These are phyloP conservation scores for Halcyon smyrnensis DNA, from an alignment of 2,797 vertebrate genomes.

Conservation along the genomic window DNA sequence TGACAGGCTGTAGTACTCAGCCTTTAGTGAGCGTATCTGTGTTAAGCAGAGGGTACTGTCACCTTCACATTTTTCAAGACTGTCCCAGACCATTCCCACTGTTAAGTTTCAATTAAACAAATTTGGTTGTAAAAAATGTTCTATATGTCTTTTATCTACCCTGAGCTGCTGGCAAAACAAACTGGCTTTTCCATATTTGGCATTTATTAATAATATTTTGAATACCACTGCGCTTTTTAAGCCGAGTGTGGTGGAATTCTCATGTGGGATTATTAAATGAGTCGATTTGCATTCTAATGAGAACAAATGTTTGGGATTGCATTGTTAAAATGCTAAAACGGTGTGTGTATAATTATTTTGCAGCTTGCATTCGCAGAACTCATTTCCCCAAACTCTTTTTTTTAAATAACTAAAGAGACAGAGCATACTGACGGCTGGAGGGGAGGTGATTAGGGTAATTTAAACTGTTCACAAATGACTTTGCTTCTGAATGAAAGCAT, in stretches of 20 bases:
- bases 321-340: constrained; percentile 88
- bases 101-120: constrained; percentile 86
- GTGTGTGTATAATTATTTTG: constrained; percentile 88
- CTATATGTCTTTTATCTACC: constrained; percentile 78
- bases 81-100: constrained; percentile 75
- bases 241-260: constrained; percentile 83
- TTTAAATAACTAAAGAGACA: constrained; percentile 83
- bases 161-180: constrained; percentile 77
- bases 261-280: constrained; percentile 88
- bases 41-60: constrained; percentile 65
- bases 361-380: constrained; percentile 85
- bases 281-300: constrained; percentile 91
- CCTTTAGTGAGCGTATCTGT: constrained; percentile 5
- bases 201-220: constrained; percentile 88
- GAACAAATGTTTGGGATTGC: constrained; percentile 88
- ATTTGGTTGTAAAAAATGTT: constrained; percentile 75
- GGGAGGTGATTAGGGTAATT: constrained; percentile 86
- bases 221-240: constrained; percentile 84
- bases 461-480: constrained; percentile 85
- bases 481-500: constrained; percentile 80
- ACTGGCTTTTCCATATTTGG: constrained; percentile 77
- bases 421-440: constrained; percentile 81
- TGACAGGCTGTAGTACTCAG: constrained; percentile 45
- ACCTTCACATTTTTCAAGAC: constrained; percentile 72
- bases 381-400: constrained; percentile 85